Conservation (phyloP, 2,113 vertebrate species). For the Tragelaphus imberbis region DNA sequence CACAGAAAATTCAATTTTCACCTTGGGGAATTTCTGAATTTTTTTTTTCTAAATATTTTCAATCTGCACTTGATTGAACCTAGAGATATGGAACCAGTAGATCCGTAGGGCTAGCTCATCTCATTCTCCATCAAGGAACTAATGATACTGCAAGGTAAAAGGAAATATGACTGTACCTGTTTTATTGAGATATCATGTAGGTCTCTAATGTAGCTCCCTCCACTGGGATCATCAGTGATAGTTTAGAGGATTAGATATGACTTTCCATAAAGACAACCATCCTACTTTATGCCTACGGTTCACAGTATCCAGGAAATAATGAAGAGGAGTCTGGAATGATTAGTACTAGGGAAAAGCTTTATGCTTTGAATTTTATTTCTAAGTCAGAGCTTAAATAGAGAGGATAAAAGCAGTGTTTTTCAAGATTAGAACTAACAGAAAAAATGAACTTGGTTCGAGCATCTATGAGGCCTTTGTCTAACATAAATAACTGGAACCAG, state of each 20-base stretch:
- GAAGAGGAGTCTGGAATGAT: not conserved
- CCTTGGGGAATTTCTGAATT: not conserved
- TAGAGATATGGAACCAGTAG: not conserved
- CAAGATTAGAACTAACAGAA: not conserved
- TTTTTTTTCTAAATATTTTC: not conserved
- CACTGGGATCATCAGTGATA: not conserved
- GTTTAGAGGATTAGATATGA: not conserved
- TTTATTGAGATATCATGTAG: not conserved
- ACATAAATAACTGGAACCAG: not conserved
- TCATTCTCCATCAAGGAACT: not conserved
- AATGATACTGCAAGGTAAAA: not conserved
- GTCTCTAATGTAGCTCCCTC: not conserved
- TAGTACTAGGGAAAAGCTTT: not conserved
- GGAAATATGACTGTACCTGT: not conserved
- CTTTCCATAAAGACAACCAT: not conserved
- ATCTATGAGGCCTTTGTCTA: not conserved
- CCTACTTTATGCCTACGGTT: not conserved
- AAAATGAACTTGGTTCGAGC: not conserved
- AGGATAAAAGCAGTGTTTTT: not conserved
- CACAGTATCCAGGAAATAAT: not conserved
- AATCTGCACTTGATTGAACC: not conserved
- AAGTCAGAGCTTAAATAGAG: not conserved
- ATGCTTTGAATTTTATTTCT: not conserved
- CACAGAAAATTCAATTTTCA: not conserved
- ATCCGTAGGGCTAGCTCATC: not conserved